These are phyloP conservation scores for Apoderus coryli DNA, from an alignment of 2,888 invertebrate species.

Conservation along the genomic window DNA sequence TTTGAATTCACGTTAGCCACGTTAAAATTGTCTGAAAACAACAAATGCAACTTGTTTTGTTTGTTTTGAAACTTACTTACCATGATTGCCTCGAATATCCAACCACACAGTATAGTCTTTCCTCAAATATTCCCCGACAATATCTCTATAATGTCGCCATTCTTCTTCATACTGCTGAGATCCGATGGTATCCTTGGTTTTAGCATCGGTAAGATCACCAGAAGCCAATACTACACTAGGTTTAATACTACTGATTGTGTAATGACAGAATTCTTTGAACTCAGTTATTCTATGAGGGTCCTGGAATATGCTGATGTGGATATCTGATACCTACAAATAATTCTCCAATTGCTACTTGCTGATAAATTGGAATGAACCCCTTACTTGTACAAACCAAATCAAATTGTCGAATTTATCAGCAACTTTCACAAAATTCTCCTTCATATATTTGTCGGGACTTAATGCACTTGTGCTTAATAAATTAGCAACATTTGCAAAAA, in stretches of 20 bases:
- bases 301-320: constrained; percentile 75
- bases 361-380: background rate
- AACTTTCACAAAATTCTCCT: constrained; percentile 34
- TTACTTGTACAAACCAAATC: constrained; percentile 67
- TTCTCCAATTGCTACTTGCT: background rate
- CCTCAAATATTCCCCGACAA: constrained; percentile 52
- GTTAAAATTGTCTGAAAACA: constrained; percentile 73
- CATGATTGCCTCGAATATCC: constrained; percentile 86
- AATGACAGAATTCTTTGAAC: constrained; percentile 64
- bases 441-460: constrained; percentile 17
- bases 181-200: constrained; percentile 60
- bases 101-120: constrained; percentile 63
- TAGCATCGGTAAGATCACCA: constrained; percentile 83
- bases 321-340: constrained; percentile 62
- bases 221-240: constrained; percentile 70
- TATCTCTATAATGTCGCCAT: constrained; percentile 64
- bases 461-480: constrained; percentile 44
- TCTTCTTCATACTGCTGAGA: constrained; percentile 69
- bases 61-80: no score
- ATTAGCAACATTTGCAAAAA: constrained; percentile 51
- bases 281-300: constrained; percentile 61
- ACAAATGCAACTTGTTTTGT: constrained; percentile 4
- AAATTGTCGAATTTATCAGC: constrained; percentile 43
- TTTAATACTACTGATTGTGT: constrained; percentile 54
- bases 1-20: constrained; percentile 51